Conservation (phyloP, 2,113 vertebrate genomes). For the Herpetotheres cachinnans region DNA sequence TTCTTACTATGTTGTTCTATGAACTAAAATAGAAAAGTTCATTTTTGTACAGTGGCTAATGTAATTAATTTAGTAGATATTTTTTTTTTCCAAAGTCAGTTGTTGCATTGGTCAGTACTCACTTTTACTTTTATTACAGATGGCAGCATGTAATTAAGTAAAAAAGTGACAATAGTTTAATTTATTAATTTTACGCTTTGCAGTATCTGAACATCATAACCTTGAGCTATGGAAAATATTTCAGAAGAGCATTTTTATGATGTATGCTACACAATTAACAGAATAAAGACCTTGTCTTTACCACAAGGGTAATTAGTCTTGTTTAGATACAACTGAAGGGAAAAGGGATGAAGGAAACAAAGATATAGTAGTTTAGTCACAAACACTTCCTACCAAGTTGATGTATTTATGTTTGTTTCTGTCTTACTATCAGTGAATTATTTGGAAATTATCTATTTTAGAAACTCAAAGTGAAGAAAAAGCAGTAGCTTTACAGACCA, state of each 20-base stretch:
- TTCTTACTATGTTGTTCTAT: not conserved
- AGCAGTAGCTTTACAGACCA: slow-evolving; percentile 14
- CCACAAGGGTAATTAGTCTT: not conserved
- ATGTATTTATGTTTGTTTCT: not conserved
- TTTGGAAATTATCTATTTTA: not conserved
- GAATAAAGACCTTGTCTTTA: not conserved
- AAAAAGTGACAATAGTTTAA: not conserved
- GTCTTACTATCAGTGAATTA: not conserved
- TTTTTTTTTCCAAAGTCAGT: not conserved
- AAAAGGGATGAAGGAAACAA: not conserved
- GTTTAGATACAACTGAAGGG: not conserved
- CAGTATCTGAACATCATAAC: not conserved
- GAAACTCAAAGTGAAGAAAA: slow-evolving; percentile 10
- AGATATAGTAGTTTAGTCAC: not conserved
- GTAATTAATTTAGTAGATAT: not conserved
- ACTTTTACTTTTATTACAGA: not conserved
- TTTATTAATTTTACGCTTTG: not conserved
- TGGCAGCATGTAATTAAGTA: not conserved
- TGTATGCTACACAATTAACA: not conserved
- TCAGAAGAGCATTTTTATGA: not conserved
- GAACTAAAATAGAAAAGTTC: not conserved
- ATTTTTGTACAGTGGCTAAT: not conserved
- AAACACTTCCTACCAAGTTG: not conserved
- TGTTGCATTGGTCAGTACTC: not conserved
- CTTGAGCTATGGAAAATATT: not conserved